These are phyloP conservation scores for Struthio camelus DNA, from an alignment of 2,113 vertebrate genomes.

Conservation along the genomic window DNA sequence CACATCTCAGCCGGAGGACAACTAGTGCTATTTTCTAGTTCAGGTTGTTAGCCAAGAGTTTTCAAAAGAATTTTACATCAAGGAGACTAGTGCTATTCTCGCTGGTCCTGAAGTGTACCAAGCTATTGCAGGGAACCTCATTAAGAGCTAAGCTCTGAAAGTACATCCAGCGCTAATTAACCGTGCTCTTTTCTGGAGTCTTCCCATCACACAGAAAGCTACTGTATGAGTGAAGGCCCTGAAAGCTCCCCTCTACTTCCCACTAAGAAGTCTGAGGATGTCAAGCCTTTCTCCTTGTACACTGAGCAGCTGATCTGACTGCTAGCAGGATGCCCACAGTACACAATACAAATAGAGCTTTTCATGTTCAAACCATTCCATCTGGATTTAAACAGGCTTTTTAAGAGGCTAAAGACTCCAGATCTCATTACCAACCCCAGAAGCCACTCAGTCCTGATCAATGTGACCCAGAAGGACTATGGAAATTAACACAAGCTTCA, in stretches of 20 bases:
- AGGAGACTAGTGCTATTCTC: neutral
- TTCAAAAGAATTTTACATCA: neutral
- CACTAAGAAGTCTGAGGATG: neutral
- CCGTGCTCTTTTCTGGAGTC: neutral
- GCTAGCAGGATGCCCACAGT: neutral
- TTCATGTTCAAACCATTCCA: neutral
- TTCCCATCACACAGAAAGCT: neutral
- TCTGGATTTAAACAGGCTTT: neutral
- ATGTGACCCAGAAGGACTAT: neutral
- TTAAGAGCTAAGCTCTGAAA: neutral
- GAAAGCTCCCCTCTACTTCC: neutral
- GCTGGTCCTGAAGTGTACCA: neutral
- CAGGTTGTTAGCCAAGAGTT: neutral
- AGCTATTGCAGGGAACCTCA: neutral
- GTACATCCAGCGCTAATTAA: neutral
- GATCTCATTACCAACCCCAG: neutral
- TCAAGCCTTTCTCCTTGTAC: neutral
- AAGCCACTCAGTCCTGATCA: conserved; percentile 1
- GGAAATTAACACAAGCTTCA: neutral
- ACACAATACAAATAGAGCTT: neutral
- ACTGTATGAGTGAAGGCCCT: neutral
- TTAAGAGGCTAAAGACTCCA: neutral
- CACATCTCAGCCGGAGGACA: neutral
- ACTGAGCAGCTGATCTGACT: neutral
- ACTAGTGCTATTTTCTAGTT: neutral